phyloP scores from a whole-genome alignment of 2,888 invertebrate species.

The Meganola albula region DNA sequence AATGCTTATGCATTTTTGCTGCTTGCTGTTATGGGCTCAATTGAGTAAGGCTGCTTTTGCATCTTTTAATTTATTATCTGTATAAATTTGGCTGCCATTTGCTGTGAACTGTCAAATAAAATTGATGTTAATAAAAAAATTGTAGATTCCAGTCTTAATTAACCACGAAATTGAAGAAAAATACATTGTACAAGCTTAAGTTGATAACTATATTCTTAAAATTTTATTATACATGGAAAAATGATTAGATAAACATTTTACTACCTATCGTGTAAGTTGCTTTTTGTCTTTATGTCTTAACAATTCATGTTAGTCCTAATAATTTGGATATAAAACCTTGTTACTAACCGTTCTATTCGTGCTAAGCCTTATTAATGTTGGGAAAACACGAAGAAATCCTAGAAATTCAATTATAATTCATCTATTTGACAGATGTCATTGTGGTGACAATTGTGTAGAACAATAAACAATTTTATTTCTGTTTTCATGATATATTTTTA shows the following conservation, averaged over 20 bases:
- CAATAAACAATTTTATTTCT: constrained; percentile 46
- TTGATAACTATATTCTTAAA: no score
- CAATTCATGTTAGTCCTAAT: constrained; percentile 19
- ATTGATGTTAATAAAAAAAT: constrained; percentile 71
- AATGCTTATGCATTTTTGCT: no score
- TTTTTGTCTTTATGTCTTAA: constrained; percentile 30
- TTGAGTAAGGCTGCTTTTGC: no score
- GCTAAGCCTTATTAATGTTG: constrained; percentile 1
- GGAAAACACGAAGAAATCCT: constrained; percentile 13
- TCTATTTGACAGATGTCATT: constrained; percentile 65
- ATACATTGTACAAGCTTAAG: no score
- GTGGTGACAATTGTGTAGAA: constrained; percentile 45
- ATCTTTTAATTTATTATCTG: no score
- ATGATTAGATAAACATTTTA: constrained; percentile 40
- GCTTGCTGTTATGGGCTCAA: no score
- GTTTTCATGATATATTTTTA: constrained; percentile 35
- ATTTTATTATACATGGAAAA: no score
- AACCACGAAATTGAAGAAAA: no score
- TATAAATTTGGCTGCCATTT: constrained; percentile 54
- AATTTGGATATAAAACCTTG: constrained; percentile 14
- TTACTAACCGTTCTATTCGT: background rate
- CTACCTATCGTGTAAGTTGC: constrained; percentile 51
- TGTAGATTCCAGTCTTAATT: constrained; percentile 36
- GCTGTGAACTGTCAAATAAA: constrained; percentile 66
- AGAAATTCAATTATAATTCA: constrained; percentile 31